Base-by-base conservation (phyloP, 2,888 invertebrate species). In the Euphydryas editha region DNA sequence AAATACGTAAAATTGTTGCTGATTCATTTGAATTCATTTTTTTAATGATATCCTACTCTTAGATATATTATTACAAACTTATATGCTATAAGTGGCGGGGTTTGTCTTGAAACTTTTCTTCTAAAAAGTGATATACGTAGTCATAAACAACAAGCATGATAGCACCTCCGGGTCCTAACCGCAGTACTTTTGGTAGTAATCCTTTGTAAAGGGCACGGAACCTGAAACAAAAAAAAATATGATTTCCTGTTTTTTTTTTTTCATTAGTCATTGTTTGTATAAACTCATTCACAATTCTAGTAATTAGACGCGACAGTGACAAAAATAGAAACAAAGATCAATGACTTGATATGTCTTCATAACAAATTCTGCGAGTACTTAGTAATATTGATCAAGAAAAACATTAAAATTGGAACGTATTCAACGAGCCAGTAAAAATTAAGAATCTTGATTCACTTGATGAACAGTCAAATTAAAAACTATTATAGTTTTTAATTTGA, bases 101-200 rank as follows among this genome's bases (percentile, higher is more conserved):
- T 62, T 75, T 75, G 20, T 65, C 56, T 59, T 75, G 68, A 74
- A 90, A 91, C 72, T 83, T 90, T 56, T 81, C 80, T 62, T 95
- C 94, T 78, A 98, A 92, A 85, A 94, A 97, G 62, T 95, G 93
- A 82, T 97, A 97, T 67, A 96, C 95, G 78, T 97, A 95, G 81
- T 99, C 99, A 78, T 97, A 98, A 11, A 98, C 97, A 8, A 99
- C 95, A 73, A 99, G 90, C 98, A 99, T 98, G 65, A 99, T 98
- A 1, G 98, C 99, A 20, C 98, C 99, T 56, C 98, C 98, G 1
- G 99, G 99, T 24, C 98, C 99, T 65, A 99, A 88, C 71, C 99
- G 94, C 83, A 99, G 93, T 0, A 99, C 95, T 90, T 99, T 99
- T 7, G 99, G 98, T 59, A 98, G 81, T 13, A 98, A 91, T 20